phyloP scores from a whole-genome alignment of 2,797 vertebrate genomes.

The Acanthurus leucopareius region DNA sequence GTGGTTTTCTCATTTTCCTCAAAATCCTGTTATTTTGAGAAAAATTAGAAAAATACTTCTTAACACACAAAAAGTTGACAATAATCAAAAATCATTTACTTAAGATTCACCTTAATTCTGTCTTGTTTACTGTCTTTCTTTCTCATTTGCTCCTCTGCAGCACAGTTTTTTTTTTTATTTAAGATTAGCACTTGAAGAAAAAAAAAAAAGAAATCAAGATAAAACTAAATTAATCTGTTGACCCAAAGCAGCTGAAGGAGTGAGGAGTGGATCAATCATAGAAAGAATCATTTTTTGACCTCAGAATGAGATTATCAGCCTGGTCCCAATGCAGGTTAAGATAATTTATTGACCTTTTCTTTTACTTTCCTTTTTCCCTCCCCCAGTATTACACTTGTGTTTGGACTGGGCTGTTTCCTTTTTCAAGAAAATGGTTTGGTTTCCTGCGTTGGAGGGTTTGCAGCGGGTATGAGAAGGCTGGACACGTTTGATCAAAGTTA shows the following conservation, averaged over 20 bases:
- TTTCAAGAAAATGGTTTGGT: constrained; percentile 24
- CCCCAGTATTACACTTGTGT: not conserved
- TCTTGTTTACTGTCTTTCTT: constrained; percentile 25
- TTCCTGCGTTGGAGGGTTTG: constrained; percentile 51
- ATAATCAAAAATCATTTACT: constrained; percentile 33
- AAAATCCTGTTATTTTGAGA: no score
- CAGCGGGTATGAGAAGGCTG: constrained; percentile 68
- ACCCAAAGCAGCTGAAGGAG: constrained; percentile 61
- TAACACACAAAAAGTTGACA: not conserved
- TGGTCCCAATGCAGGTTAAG: constrained; percentile 7
- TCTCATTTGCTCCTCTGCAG: constrained; percentile 4
- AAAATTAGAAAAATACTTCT: no score
- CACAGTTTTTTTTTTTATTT: not conserved
- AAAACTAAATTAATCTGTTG: constrained; percentile 32
- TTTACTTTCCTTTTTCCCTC: not conserved
- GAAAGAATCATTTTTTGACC: constrained; percentile 40
- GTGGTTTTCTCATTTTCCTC: not conserved
- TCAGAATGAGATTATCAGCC: constrained; percentile 18
- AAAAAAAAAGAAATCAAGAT: constrained; percentile 1
- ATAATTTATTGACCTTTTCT: constrained; percentile 1
- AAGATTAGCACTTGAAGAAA: constrained; percentile 38
- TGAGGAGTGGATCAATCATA: constrained; percentile 56
- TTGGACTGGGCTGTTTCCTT: constrained; percentile 10
- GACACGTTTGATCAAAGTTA: constrained; percentile 31
- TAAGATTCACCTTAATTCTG: not conserved